These are phyloP conservation scores for Clarias batrachus DNA, from an alignment of 2,113 vertebrate species.

Conservation along the genomic window DNA sequence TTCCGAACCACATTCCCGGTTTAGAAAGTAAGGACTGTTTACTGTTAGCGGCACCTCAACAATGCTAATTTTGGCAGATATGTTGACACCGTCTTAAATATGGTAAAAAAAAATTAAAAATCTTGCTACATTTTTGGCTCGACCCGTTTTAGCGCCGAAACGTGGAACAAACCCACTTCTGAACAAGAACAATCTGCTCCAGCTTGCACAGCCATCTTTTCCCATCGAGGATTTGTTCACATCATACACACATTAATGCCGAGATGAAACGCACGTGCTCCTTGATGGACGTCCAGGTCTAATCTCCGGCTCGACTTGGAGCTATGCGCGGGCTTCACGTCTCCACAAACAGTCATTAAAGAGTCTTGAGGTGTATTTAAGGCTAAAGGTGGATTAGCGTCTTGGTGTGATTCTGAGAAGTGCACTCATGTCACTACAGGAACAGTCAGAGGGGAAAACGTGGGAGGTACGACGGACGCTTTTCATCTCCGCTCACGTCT, in stretches of 20 bases:
- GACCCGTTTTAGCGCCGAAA: background rate
- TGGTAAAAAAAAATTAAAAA: background rate
- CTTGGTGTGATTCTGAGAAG: slow-evolving; percentile 34
- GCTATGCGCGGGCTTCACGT: slow-evolving; percentile 20
- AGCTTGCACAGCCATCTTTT: slow-evolving; percentile 29
- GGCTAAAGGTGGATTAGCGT: slow-evolving; percentile 49
- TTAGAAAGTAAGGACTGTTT: background rate
- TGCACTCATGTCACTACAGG: slow-evolving; percentile 45
- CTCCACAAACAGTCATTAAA: slow-evolving; percentile 46
- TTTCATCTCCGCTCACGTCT: slow-evolving; percentile 37
- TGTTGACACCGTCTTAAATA: background rate
- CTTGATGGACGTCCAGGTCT: slow-evolving; percentile 44
- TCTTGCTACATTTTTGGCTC: background rate
- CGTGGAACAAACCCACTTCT: slow-evolving; percentile 18
- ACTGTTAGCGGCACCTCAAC: background rate
- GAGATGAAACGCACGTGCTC: slow-evolving; percentile 35
- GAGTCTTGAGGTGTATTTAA: slow-evolving; percentile 46
- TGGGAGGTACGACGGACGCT: slow-evolving; percentile 31
- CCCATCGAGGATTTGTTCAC: slow-evolving; percentile 45
- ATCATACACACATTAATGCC: slow-evolving; percentile 32
- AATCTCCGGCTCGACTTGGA: slow-evolving; percentile 37
- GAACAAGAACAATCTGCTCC: background rate
- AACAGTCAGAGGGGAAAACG: slow-evolving; percentile 37
- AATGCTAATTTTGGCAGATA: background rate
- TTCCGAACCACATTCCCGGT: background rate